phyloP scores from a whole-genome alignment of 2,797 vertebrate genomes.

The Emys orbicularis region DNA sequence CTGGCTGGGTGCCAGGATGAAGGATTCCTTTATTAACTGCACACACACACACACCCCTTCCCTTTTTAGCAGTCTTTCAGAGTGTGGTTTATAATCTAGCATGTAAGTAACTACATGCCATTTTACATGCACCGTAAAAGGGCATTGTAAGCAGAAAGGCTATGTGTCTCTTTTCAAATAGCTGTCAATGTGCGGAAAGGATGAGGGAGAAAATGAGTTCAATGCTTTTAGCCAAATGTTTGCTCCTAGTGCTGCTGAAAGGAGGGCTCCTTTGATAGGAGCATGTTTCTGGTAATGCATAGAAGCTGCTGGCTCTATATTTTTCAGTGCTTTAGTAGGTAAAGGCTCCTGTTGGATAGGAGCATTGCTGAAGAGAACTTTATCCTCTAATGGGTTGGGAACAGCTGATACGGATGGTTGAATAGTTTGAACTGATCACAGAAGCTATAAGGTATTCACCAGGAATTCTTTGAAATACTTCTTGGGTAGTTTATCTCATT shows the following conservation, averaged over 20 bases:
- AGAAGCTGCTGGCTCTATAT: background rate
- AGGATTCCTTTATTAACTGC: conserved; percentile 69
- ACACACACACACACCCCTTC: too few relatives aligned
- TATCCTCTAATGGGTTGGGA: background rate
- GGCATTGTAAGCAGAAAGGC: background rate
- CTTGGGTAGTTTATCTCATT: background rate
- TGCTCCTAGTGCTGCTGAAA: background rate
- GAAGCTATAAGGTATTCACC: background rate
- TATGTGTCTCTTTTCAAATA: background rate
- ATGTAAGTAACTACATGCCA: background rate
- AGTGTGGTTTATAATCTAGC: fast-evolving
- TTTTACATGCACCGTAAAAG: background rate
- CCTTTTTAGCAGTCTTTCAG: background rate
- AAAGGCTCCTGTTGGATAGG: background rate
- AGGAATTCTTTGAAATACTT: background rate
- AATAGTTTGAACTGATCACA: background rate
- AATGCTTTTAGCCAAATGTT: background rate
- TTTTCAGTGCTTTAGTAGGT: background rate
- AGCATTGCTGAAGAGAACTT: background rate
- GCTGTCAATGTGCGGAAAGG: background rate
- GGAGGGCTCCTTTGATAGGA: background rate
- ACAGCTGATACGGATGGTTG: background rate
- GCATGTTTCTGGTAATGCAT: fast-evolving
- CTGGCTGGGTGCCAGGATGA: conserved; percentile 42
- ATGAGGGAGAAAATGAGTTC: background rate